Base-by-base conservation (phyloP, 2,888 invertebrate species). In the Cremastinae sp. region DNA sequence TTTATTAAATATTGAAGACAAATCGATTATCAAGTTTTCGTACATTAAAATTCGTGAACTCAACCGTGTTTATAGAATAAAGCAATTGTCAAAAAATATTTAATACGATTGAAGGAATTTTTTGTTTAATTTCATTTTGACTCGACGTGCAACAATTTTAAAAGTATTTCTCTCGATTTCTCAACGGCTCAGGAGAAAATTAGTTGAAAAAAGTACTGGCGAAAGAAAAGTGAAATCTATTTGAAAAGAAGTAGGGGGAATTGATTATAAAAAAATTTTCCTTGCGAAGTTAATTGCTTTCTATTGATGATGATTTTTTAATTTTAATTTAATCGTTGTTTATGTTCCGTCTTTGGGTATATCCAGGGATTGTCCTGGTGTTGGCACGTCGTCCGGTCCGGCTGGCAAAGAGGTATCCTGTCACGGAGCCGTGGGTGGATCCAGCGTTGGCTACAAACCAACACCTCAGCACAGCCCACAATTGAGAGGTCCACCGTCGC, bases 371-470 rank as follows among this genome's bases (percentile, higher is more conserved):
- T 88, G 88, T 78, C 87, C 88, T 28, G 87, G 87, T 36, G 88
- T 88, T 58, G 87, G 87, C 53, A 87, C 88, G 65, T 88, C 88
- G 64, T 84, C 88, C 43, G 86, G 87, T 34, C 86, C 87, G 47
- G 82, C 85, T 62, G 88, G 87, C 68, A 88, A 88, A 80, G 88
- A 88, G 79, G 85, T 87, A 58, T 85, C 86, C 75, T 88, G 87
- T 83, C 88, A 87, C 85, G 85, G 87, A 38, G 85, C 83, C 66
- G 85, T 87, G 73, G 85, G 87, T 68, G 87, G 87, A 73, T 79
- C 84, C 47, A 85, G 86, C 77, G 87, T 86, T 71, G 87, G 86
- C 68, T 88, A 87, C 66, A 88, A 88, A 71, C 79, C 87, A 53
- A 85, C 84, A 68, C 84, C 88, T 34, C 88, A 88, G 72, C 88